A percentile compares a stretch with the other conserved stretches of the same genome.
Evolutionary conservation across 1,140 invertebrate genomes (phyloP).

Genomic region (Leptopilina clavipes): DNA sequence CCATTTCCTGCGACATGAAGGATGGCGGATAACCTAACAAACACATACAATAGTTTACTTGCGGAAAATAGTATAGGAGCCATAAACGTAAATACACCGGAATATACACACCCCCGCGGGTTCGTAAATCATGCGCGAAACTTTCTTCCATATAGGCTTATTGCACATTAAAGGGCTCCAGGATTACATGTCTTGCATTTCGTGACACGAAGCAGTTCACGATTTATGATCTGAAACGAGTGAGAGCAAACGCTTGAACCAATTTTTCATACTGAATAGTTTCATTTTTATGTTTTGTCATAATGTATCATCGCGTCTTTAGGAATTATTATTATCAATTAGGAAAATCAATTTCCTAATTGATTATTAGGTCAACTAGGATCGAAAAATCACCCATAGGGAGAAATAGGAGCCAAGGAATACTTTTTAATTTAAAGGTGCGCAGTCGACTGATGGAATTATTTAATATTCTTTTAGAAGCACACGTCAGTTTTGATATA

Average conservation of each 20-base stretch:
- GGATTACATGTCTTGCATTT: conserved; percentile 43
- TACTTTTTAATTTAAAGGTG: too few species aligned
- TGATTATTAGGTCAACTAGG: too few species aligned
- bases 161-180: conserved; percentile 49
- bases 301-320: too few species aligned
- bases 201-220: conserved; percentile 40
- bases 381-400: too few species aligned
- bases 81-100: conserved; percentile 50
- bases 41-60: conserved; percentile 34
- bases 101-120: conserved; percentile 36
- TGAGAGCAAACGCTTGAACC: conserved; percentile 34
- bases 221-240: conserved; percentile 42
- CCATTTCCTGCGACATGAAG: conserved; percentile 50
- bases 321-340: too few species aligned
- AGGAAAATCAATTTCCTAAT: too few species aligned
- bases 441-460: background rate
- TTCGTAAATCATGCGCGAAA: conserved; percentile 46
- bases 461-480: background rate
- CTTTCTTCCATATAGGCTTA: conserved; percentile 46
- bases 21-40: conserved; percentile 35
- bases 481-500: conserved; percentile 8
- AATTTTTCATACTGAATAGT: background rate
- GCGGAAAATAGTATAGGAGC: conserved; percentile 41
- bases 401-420: too few species aligned
- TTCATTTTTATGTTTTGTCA: background rate